Evolutionary conservation across 2,113 vertebrate genomes (phyloP).

Genomic region (human): GRCh38 chr4:40925001-40925500

Average conservation of each 20-base stretch:
- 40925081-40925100: neutral
- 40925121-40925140: rapidly evolving
- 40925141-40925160: neutral
- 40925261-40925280: neutral
- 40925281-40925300: neutral
- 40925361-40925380: neutral
- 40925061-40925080: neutral
- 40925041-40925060: neutral
- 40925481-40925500: neutral
- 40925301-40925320: neutral
- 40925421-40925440: no score
- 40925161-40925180: neutral
- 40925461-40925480: neutral
- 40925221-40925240: neutral
- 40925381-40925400: neutral
- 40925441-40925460: neutral
- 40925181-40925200: neutral
- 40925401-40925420: neutral
- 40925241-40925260: neutral
- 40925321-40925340: neutral
- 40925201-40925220: neutral
- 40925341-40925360: neutral
- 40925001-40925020: no score
- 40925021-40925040: neutral
- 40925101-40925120: neutral